Evolutionary conservation across 2,888 invertebrate species (phyloP).

Genomic region (Venusia cambrica): DNA sequence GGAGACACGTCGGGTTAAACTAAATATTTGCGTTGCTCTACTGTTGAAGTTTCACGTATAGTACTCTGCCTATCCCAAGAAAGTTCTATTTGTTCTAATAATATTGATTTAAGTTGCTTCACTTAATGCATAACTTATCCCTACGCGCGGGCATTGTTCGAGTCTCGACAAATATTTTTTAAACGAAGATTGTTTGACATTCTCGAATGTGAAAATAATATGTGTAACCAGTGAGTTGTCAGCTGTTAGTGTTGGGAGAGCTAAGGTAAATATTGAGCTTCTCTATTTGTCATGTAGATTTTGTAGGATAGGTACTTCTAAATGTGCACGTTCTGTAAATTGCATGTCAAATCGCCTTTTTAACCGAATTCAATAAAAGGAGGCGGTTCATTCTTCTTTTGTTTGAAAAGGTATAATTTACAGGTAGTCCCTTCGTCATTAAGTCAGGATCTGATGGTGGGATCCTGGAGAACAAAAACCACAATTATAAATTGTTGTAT

Average conservation of each 20-base stretch:
- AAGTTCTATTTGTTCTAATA: conserved; percentile 58
- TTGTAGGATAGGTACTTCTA: too few species aligned
- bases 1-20: too few species aligned
- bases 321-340: too few species aligned
- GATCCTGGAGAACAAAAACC: too few species aligned
- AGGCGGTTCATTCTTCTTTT: too few species aligned
- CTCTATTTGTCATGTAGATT: conserved; percentile 3
- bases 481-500: too few species aligned
- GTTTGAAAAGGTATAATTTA: too few species aligned
- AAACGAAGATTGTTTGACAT: conserved; percentile 41
- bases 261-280: conserved; percentile 11
- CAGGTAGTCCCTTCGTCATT: too few species aligned
- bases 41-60: conserved; percentile 57
- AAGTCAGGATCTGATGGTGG: too few species aligned
- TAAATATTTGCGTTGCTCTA: conserved; percentile 67
- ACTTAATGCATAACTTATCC: conserved; percentile 47
- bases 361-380: too few species aligned
- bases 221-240: conserved; percentile 35
- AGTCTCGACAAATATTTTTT: conserved; percentile 46
- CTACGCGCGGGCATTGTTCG: conserved; percentile 38
- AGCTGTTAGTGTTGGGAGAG: conserved; percentile 67
- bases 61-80: conserved; percentile 46
- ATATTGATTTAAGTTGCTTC: conserved; percentile 56
- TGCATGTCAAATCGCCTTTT: too few species aligned
- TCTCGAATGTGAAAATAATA: conserved; percentile 43